Percentiles rank a stretch among this genome's conserved stretches.
phyloP scores from a whole-genome alignment of 2,888 invertebrate species.

The Caenorhabditis uteleia region DNA sequence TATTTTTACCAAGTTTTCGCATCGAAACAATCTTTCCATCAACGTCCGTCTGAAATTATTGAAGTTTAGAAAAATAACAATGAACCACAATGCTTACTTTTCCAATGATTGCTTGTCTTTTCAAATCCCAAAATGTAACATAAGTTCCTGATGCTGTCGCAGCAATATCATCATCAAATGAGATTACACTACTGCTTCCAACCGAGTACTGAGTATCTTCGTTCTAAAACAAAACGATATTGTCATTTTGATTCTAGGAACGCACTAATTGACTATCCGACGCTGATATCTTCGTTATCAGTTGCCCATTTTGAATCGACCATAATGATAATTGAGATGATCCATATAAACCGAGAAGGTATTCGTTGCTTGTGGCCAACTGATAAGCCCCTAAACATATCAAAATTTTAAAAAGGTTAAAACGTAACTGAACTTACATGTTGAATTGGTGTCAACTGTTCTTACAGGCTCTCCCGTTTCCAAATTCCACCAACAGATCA shows the following conservation, averaged over 20 bases:
- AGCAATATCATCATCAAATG: slow-evolving; percentile 49
- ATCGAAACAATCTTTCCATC: slow-evolving; percentile 48
- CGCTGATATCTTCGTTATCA: slow-evolving; percentile 21
- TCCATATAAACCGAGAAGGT: slow-evolving; percentile 37
- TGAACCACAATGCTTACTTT: slow-evolving; percentile 5
- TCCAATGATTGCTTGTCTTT: slow-evolving; percentile 47
- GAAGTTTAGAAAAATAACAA: neutral
- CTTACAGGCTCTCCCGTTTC: slow-evolving; percentile 37
- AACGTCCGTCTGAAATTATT: slow-evolving; percentile 17
- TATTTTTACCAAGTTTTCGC: slow-evolving; percentile 31
- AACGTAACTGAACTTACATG: slow-evolving; percentile 10
- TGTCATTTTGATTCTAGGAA: neutral
- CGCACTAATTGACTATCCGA: slow-evolving; percentile 1
- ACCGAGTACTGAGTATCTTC: slow-evolving; percentile 22
- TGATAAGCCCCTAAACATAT: slow-evolving; percentile 38
- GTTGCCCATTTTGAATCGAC: slow-evolving; percentile 26
- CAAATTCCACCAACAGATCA: slow-evolving; percentile 65
- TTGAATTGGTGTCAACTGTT: slow-evolving; percentile 25
- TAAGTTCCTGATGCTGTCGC: slow-evolving; percentile 46
- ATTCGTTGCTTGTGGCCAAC: slow-evolving; percentile 21
- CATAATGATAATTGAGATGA: slow-evolving; percentile 33
- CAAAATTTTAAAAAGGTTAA: no score
- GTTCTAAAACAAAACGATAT: slow-evolving; percentile 4
- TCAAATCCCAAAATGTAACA: slow-evolving; percentile 61
- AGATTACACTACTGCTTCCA: slow-evolving; percentile 40